Conservation (phyloP, 1,140 invertebrate genomes). For the Cryptotermes secundus region DNA sequence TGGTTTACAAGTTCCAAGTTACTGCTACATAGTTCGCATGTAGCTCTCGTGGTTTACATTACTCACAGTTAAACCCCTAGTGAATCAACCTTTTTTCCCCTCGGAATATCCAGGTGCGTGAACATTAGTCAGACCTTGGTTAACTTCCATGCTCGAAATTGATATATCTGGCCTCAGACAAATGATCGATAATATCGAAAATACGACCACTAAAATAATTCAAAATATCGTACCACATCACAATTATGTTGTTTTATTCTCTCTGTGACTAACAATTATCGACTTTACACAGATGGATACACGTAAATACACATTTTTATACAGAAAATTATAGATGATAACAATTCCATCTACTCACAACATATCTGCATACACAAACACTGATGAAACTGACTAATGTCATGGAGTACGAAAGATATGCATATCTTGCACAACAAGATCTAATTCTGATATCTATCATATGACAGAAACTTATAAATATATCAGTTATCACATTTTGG, state of each 20-base stretch:
- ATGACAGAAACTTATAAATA: not conserved
- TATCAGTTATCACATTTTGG: constrained; percentile 7
- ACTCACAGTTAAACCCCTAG: no score
- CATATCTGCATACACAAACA: not conserved
- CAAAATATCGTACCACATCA: not conserved
- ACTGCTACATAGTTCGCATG: no score
- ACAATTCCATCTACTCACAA: no score
- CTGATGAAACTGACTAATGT: not conserved
- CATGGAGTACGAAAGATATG: not conserved
- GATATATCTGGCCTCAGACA: no score
- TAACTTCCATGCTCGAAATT: no score
- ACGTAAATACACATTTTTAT: not conserved
- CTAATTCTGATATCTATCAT: not conserved
- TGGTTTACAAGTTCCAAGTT: no score
- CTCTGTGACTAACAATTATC: not conserved
- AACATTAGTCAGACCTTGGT: no score
- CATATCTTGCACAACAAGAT: not conserved
- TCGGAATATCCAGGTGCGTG: no score
- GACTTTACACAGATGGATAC: not conserved
- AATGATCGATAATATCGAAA: no score
- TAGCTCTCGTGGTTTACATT: no score
- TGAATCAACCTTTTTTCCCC: no score
- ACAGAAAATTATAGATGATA: not conserved
- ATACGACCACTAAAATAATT: no score
- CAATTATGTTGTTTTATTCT: not conserved